These are phyloP conservation scores for Cydia pomonella DNA, from an alignment of 1,140 invertebrate genomes.

Conservation along the genomic window DNA sequence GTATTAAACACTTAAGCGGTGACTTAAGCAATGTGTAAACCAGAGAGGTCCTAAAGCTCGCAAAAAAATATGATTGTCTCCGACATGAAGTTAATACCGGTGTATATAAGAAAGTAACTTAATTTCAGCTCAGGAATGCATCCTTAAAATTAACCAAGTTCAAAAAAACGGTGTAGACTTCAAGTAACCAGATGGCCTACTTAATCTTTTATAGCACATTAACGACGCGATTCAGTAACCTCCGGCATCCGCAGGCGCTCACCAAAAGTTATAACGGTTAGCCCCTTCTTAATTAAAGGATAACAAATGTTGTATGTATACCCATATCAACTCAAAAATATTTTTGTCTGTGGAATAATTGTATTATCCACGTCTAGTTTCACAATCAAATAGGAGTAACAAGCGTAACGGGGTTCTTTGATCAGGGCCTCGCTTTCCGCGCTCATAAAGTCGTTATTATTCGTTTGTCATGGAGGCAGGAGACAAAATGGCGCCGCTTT, in stretches of 20 bases:
- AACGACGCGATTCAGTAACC: background rate
- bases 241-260: background rate
- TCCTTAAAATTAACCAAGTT: too few species aligned
- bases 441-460: conserved; percentile 75
- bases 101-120: too few species aligned
- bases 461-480: conserved; percentile 63
- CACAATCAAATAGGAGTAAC: conserved; percentile 65
- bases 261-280: background rate
- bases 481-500: conserved; percentile 78
- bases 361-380: conserved; percentile 64
- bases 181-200: background rate
- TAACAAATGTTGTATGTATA: background rate
- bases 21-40: too few species aligned
- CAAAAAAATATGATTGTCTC: too few species aligned
- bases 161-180: too few species aligned
- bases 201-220: background rate
- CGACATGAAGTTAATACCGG: too few species aligned
- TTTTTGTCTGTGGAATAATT: conserved; percentile 49
- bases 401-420: conserved; percentile 73
- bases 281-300: background rate
- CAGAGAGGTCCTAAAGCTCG: too few species aligned
- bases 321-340: background rate
- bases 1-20: too few species aligned
- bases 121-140: too few species aligned
- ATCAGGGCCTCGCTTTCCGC: conserved; percentile 69